Percentiles rank a stretch among this genome's conserved stretches.
Conservation (phyloP, 1,140 invertebrate species). For the Campoletis sonorensis region DNA sequence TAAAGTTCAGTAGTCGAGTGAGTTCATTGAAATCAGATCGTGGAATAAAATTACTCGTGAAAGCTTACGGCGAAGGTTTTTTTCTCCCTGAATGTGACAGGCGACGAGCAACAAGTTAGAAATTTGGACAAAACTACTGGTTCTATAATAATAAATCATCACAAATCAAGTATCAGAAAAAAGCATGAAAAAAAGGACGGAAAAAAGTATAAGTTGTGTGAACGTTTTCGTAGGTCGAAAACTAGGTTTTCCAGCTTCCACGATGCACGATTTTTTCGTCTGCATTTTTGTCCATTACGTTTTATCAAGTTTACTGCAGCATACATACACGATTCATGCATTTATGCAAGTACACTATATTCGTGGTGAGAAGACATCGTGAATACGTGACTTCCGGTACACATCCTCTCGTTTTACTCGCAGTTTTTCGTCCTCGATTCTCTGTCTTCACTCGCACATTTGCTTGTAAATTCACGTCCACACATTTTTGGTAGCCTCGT, state of each 20-base stretch:
- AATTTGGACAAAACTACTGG: too few relatives aligned
- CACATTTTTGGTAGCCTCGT: slow-evolving; percentile 22
- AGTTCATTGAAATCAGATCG: neutral
- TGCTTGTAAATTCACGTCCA: slow-evolving; percentile 2
- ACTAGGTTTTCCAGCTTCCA: neutral
- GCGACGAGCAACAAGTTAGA: too few relatives aligned
- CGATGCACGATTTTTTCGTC: neutral
- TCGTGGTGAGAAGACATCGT: neutral
- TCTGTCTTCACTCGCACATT: slow-evolving; percentile 3
- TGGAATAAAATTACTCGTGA: too few relatives aligned
- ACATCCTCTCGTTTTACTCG: neutral
- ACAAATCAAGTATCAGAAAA: neutral
- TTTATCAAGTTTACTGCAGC: neutral
- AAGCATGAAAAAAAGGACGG: neutral
- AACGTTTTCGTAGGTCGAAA: neutral
- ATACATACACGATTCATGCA: neutral
- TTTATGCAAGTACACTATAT: neutral
- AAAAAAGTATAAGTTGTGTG: too few relatives aligned
- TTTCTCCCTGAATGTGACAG: too few relatives aligned
- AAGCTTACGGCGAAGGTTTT: too few relatives aligned
- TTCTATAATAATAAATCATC: neutral
- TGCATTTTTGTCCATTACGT: neutral
- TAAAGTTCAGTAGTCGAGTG: too few relatives aligned
- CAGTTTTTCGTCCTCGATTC: neutral
- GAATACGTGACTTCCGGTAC: neutral